These are phyloP conservation scores for Tamias sibiricus DNA, from an alignment of 2,113 vertebrate species.

Conservation along the genomic window DNA sequence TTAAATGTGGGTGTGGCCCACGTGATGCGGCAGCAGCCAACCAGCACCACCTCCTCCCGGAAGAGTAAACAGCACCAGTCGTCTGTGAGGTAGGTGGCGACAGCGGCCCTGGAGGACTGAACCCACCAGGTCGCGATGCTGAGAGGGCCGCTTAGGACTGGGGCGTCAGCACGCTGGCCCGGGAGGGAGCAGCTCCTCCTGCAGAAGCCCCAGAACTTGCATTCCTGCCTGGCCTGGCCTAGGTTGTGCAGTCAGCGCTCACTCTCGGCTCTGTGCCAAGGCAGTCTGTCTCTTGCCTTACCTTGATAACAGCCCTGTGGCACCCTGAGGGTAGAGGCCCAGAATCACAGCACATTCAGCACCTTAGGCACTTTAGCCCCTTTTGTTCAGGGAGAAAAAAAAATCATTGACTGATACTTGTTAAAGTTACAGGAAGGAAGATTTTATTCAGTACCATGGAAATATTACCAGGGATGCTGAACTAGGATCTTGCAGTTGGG, in stretches of 20 bases:
- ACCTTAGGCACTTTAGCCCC: neutral
- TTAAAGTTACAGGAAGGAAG: neutral
- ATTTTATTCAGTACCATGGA: neutral
- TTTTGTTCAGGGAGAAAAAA: neutral
- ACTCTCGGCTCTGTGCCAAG: neutral
- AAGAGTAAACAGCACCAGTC: constrained; percentile 97
- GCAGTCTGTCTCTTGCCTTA: neutral
- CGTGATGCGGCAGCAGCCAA: constrained; percentile 97
- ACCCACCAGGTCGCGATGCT: neutral
- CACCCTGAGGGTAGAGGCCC: too few species aligned
- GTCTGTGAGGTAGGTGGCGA: constrained; percentile 89
- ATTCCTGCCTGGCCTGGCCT: rapidly evolving
- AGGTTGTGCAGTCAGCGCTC: neutral
- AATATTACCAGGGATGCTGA: neutral
- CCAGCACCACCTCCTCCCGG: constrained; percentile 91
- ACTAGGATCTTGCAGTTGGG: neutral
- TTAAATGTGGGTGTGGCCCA: constrained; percentile 98
- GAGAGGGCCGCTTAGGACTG: rapidly evolving
- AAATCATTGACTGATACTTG: neutral
- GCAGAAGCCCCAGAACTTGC: neutral
- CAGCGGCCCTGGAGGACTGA: rapidly evolving
- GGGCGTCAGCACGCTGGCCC: rapidly evolving
- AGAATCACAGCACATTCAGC: neutral
- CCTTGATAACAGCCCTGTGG: too few species aligned
- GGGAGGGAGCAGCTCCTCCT: neutral